Base-by-base conservation (phyloP, 2,113 vertebrate genomes). In the Psittacara wagleri region DNA sequence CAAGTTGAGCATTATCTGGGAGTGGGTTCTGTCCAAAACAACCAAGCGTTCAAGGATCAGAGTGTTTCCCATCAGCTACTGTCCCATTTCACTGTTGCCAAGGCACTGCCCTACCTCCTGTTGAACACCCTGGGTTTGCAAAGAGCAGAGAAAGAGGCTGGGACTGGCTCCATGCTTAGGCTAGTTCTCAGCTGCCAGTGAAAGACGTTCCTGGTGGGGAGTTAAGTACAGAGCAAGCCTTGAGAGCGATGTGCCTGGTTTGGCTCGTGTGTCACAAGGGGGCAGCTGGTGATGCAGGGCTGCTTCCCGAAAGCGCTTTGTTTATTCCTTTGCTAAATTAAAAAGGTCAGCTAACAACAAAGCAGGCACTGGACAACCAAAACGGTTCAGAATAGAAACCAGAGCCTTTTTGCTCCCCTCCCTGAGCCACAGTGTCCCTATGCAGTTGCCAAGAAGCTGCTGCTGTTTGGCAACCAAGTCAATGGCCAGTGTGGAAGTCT, bases 201-300 rank as follows among this genome's bases (percentile, higher is more conserved):
- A 33, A 64, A 46, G 33, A 22, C 0, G 0, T 37, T 23, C 61
- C n/a, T 54, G 15, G 11, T 44, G 39, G 10, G 14, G 22, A 55
- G 22, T 0, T 0, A 25, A 88, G 19, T 14, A 33, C n/a, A 23
- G 14, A 2, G 27, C 57, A 94, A 79, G 51, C 17, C 28, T 66
- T 0, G 2, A 20, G 35, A 62, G 57, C 5, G 9, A 39, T 72
- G 29, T 17, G 35, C 67, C 54, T 48, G 18, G 2, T 24, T 41
- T 49, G 39, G 48, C 35, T 64, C 4, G 0, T 14, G 13, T 0
- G 1, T 44, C 11, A 5, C 62, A 24, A 55, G 25, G 22, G 28
- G 22, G 41, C 62, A 75, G 43, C 66, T 17, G 6, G 16, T 25
- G n/a, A 59, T 16, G 15, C 28, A 25, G 39, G 17, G 16, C 2